These are phyloP conservation scores for Pandemis cinnamomeana DNA, from an alignment of 2,888 invertebrate genomes.

Conservation along the genomic window DNA sequence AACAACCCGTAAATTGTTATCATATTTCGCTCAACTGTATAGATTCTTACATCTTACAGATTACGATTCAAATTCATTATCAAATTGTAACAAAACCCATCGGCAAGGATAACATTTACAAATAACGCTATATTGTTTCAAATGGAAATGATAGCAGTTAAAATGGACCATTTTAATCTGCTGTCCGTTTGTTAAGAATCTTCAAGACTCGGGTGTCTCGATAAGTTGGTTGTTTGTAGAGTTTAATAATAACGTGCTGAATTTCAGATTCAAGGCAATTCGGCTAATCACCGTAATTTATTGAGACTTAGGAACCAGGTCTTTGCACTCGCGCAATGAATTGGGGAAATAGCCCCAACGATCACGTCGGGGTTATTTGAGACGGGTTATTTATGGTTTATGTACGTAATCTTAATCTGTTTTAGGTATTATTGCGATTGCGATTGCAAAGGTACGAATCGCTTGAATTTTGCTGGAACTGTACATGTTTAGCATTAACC, in stretches of 20 bases:
- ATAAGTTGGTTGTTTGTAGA: background rate
- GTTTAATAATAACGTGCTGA: conserved; percentile 8
- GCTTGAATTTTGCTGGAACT: background rate
- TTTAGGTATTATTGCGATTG: background rate
- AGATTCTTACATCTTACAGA: conserved; percentile 15
- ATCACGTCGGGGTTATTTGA: conserved; percentile 1
- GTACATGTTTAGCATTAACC: no score
- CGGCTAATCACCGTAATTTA: conserved; percentile 43
- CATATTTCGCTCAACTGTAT: background rate
- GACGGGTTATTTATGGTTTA: conserved; percentile 1
- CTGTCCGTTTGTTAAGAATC: background rate
- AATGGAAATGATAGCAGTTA: conserved; percentile 13
- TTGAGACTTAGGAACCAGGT: conserved; percentile 15
- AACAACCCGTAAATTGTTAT: background rate
- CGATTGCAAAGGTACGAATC: background rate
- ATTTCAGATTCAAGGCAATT: conserved; percentile 4
- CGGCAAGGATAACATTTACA: conserved; percentile 7
- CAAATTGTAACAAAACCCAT: conserved; percentile 12
- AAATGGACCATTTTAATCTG: conserved; percentile 11
- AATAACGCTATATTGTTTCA: conserved; percentile 12
- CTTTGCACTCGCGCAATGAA: conserved; percentile 8
- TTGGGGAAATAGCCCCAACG: background rate
- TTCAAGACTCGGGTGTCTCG: background rate
- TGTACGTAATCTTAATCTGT: background rate
- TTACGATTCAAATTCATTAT: conserved; percentile 4